Base-by-base conservation (phyloP, 1,140 invertebrate genomes). In the Laupala kohalensis region DNA sequence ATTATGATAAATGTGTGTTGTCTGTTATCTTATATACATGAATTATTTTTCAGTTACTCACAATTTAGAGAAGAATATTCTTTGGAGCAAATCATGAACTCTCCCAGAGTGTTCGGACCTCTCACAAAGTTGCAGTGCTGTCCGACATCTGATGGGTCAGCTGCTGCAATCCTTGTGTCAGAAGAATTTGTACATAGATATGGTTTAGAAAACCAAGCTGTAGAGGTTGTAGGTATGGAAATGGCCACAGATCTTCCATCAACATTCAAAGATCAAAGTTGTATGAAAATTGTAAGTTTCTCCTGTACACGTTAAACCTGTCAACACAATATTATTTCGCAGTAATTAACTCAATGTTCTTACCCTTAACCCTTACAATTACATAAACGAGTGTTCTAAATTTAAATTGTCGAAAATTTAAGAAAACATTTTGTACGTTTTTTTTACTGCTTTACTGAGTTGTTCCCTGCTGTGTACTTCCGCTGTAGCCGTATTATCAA, bases 101-200 rank as follows among this genome's bases (percentile, higher is more conserved):
- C 96, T 0, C 91, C 92, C 5, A 85, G 85, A 77, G 87, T 99
- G 63, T 94, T 90, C 80, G 93, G 91, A 12, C 93, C 95, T 0
- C 81, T 99, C 15, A 98, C 96, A 6, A 97, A 97, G 79, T 82
- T 98, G 15, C 95, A 97, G 78, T 98, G 97, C 80, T 98, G 96
- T 79, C 97, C 97, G 25, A 99, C 96, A 2, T 97, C 95, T 28
- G 96, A 99, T 84, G 97, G 97, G 12, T 88, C 94, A 23, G 97
- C 93, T 25, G 95, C 95, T 30, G 95, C 90, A 0, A 87, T 99
- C 74, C 76, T 99, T 23, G 95, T 89, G 65, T 96, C 91, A 65
- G 95, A 98, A 82, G 87, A 91, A 3, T 98, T 97, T 81, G 95
- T 99, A 3, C 86, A 84, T 70, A 83, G 85, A 30, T 89, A 96